Percentiles rank a stretch among this genome's conserved stretches.
Conservation (phyloP, 2,113 vertebrate genomes). For the Synchiropus splendidus region DNA sequence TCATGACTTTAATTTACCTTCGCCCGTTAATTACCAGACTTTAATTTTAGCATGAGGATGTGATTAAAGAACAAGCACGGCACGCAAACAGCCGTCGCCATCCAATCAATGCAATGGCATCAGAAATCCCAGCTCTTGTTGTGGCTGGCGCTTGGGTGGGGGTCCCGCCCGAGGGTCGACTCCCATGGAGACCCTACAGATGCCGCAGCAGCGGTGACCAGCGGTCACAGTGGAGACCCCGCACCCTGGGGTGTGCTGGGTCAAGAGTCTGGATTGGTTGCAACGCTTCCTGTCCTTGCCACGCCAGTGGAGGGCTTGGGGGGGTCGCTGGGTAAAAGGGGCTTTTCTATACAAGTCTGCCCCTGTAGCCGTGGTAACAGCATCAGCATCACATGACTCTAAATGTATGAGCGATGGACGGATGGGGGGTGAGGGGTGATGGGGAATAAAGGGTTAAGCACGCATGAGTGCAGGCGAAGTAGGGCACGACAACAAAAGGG, state of each 20-base stretch:
- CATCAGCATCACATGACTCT: constrained; percentile 45
- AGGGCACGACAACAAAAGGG: constrained; percentile 55
- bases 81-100: constrained; percentile 11
- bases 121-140: constrained; percentile 22
- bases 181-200: constrained; percentile 18
- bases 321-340: constrained; percentile 16
- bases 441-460: constrained; percentile 57
- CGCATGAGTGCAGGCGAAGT: constrained; percentile 56
- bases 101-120: constrained; percentile 35
- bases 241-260: constrained; percentile 14
- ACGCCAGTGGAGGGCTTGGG: constrained; percentile 25
- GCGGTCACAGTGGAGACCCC: constrained; percentile 24
- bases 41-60: constrained; percentile 9
- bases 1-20: constrained; percentile 26
- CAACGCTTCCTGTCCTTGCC: constrained; percentile 4
- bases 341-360: constrained; percentile 51
- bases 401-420: constrained; percentile 13
- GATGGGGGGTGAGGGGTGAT: constrained; percentile 8
- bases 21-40: constrained; percentile 19
- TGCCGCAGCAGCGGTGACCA: constrained; percentile 23
- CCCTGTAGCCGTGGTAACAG: constrained; percentile 64
- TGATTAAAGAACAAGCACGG: constrained; percentile 22
- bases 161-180: constrained; percentile 11
- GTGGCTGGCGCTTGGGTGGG: constrained; percentile 26
- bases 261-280: constrained; percentile 36